Base-by-base conservation (phyloP, 1,140 invertebrate genomes). In the Tetranychus cinnabarinus region DNA sequence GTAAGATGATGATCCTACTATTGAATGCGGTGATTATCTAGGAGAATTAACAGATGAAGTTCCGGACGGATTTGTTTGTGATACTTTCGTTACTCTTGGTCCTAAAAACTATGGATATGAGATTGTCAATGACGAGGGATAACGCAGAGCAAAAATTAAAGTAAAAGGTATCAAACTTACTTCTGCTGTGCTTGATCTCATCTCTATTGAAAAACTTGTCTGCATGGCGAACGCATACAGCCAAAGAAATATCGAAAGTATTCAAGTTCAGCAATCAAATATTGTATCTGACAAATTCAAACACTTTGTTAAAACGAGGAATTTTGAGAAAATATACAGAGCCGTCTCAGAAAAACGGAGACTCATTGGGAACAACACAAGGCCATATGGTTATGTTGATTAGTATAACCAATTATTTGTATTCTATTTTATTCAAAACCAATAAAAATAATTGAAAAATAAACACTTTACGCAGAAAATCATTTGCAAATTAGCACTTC, bases 1-100 rank as follows among this genome's bases (percentile, higher is more conserved):
- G 12, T 63, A 47, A 31, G 4, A 6, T 3, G 63, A 56, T 12
- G 55, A 64, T 42, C 62, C 65, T 42, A 60, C 66, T 12, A 52
- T 61, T 36, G 10, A 57, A n/a, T 36, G 2, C 15, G 61, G 61
- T 31, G 61, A 61, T 47, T 59, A 35, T 57, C 55, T 61, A 2
- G 61, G 54, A 1, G 34, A 61, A 46, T n/a, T 61, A 23, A 61
- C 54, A 7, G 61, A 61, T 58, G 61, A 61, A 50, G 42, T 61
- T n/a, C 3, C 3, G 31, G 56, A 36, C 3, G 55, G 31, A 12
- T 60, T 10, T 6, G n/a, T 12, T 3, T 56, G 50, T 48, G 15
- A 36, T 33, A 3, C 4, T 36, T 56, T 57, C 31, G 42, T 33
- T 31, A 8, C 23, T 34, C 31, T 10, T 7, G 61, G 61, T 34